A percentile compares a stretch with the other conserved stretches of the same genome.
phyloP scores from a whole-genome alignment of 2,888 invertebrate genomes.

The Drosophila meridiana region DNA sequence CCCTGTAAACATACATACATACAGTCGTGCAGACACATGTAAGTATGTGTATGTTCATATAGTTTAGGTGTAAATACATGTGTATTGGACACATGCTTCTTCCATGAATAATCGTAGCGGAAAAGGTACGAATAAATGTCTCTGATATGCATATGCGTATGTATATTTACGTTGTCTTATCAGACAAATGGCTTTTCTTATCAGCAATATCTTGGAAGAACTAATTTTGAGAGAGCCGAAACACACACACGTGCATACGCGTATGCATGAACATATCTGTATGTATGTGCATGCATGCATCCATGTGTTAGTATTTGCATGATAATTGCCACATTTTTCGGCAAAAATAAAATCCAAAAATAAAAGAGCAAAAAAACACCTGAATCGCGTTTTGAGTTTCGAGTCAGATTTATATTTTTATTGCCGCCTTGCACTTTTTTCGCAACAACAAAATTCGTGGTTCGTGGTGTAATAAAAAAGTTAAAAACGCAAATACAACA shows the following conservation, averaged over 20 bases:
- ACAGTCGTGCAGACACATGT: background rate
- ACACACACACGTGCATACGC: slow-evolving; percentile 9
- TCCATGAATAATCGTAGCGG: slow-evolving; percentile 61
- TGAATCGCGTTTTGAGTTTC: slow-evolving; percentile 23
- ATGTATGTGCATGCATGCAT: background rate
- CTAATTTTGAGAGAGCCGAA: slow-evolving; percentile 33
- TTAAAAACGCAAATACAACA: slow-evolving; percentile 25
- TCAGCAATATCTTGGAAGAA: slow-evolving; percentile 70
- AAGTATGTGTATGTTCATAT: background rate
- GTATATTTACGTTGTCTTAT: slow-evolving; percentile 49
- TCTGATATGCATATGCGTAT: slow-evolving; percentile 38
- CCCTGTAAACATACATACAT: background rate
- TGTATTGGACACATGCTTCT: slow-evolving; percentile 16
- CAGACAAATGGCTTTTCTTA: slow-evolving; percentile 56
- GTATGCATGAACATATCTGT: background rate
- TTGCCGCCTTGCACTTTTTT: slow-evolving; percentile 32
- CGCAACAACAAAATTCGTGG: slow-evolving; percentile 12
- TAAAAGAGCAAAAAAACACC: slow-evolving; percentile 4
- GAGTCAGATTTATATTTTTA: slow-evolving; percentile 31
- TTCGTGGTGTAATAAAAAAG: slow-evolving; percentile 18
- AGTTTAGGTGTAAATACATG: background rate
- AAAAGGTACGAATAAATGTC: slow-evolving; percentile 46
- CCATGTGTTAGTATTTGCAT: slow-evolving; percentile 21
- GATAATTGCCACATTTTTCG: slow-evolving; percentile 15
- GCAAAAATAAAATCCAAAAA: slow-evolving; percentile 8